Conservation (phyloP, 2,113 vertebrate species). For the Catharus minimus region DNA sequence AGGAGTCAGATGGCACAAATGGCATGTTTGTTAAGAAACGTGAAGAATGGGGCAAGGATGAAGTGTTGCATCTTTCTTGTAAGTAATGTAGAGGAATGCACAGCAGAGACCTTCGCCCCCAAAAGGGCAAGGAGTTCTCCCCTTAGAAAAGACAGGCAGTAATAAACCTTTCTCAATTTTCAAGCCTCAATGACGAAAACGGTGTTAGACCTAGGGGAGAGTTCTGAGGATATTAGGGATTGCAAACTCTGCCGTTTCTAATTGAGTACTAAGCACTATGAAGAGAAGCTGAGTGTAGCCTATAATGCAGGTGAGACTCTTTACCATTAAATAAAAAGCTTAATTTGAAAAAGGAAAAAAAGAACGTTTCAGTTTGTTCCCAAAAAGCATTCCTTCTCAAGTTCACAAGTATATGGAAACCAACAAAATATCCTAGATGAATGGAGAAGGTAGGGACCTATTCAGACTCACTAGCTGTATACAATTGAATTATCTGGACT, state of each 20-base stretch:
- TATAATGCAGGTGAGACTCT: background rate
- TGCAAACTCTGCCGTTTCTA: background rate
- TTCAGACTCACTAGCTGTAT: background rate
- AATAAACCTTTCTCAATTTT: slow-evolving; percentile 43
- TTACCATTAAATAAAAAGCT: background rate
- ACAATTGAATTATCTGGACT: background rate
- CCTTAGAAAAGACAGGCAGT: slow-evolving; percentile 49
- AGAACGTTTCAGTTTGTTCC: background rate
- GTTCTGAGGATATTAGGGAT: background rate
- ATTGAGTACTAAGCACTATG: background rate
- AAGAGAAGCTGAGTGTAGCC: background rate
- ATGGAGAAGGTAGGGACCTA: background rate
- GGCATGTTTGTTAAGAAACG: slow-evolving; percentile 45
- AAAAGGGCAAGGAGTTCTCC: slow-evolving; percentile 56
- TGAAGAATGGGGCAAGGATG: slow-evolving; percentile 44
- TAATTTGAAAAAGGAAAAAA: background rate
- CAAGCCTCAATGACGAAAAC: slow-evolving; percentile 24
- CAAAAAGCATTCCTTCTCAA: background rate
- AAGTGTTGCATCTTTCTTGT: slow-evolving; percentile 51
- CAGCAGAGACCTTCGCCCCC: slow-evolving; percentile 56
- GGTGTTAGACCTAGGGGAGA: background rate
- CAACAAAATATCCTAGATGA: background rate
- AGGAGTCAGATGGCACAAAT: slow-evolving; percentile 25
- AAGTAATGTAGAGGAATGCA: slow-evolving; percentile 63
- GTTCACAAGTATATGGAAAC: background rate